These are phyloP conservation scores for Marmota monax DNA, from an alignment of 2,113 vertebrate species.

Conservation along the genomic window DNA sequence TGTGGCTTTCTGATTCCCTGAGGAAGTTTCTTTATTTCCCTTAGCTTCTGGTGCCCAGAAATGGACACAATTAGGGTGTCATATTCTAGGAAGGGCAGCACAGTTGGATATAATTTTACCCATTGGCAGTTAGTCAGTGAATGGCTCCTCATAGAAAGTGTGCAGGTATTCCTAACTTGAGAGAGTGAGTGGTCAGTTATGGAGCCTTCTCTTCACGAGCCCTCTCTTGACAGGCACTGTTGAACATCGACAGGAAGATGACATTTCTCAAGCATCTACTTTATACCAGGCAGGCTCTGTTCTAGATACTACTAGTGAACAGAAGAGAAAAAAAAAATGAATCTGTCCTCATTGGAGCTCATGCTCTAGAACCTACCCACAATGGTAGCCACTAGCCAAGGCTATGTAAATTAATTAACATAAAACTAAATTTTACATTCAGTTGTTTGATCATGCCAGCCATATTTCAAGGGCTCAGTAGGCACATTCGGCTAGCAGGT, in stretches of 20 bases:
- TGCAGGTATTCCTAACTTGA: neutral
- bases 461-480: neutral
- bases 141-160: neutral
- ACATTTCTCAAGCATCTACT: neutral
- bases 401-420: conserved; percentile 5
- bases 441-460: neutral
- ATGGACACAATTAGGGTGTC: neutral
- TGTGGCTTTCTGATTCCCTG: conserved; percentile 17
- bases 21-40: neutral
- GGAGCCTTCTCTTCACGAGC: neutral
- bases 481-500: neutral
- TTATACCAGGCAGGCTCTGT: neutral
- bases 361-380: neutral
- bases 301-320: neutral
- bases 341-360: neutral
- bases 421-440: conserved; percentile 20
- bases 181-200: neutral
- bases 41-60: conserved; percentile 23
- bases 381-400: neutral
- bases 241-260: neutral
- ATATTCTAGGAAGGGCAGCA: neutral
- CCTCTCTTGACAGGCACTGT: neutral
- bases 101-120: neutral
- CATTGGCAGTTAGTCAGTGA: neutral
- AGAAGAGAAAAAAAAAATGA: neutral